Base-by-base conservation (phyloP, 23 tunicate genomes). In the Ascidia mentula region DNA sequence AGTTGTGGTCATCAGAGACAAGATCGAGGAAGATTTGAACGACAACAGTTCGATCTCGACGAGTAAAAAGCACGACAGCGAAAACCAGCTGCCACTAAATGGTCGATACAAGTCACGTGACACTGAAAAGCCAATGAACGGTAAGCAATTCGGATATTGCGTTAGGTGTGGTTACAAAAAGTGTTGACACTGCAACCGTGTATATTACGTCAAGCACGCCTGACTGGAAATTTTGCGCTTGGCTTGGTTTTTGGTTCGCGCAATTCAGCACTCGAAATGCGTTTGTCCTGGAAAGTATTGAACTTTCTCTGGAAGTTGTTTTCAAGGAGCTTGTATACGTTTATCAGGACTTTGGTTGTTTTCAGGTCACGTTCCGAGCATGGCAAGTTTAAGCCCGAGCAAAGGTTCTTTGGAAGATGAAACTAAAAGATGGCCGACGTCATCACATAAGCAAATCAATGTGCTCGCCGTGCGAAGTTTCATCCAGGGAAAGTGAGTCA, bases 401-500 rank as follows among this genome's bases (percentile, higher is more conserved):
- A 53, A 53, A 5, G 24, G 24, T 53, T 53, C 65, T 3, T 28
- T 53, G 71, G 78, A 74, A 1, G 82, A 45, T 0, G 36, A 36
- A 34, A 31, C 34, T 0, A 22, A 40, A 17, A 81, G 77, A 39
- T 92, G 97, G 97, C 76, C 82, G 46, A 92, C 97, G 32, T 92
- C 97, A 31, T 92, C 83, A 45, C 39, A 71, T 37, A 84, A 82
- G 26, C 97, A 92, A 45, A 53, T 89, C 35, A 74, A 46, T 28
- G 87, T 92, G 0, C 82, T 92, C 37, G 87, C 97, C 6, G 60
- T 74, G 34, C 88, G 97, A 22, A 92, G 97, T 40, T 91, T 91
- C 71, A 82, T 91, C 30, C 90, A 86, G 40, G 96, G 96, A 84
- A 90, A 85, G 96, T 90, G 36, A 80, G 96, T 85, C 24, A 18